These are phyloP conservation scores for Clupea harengus DNA, from an alignment of 2,113 vertebrate species.

Conservation along the genomic window DNA sequence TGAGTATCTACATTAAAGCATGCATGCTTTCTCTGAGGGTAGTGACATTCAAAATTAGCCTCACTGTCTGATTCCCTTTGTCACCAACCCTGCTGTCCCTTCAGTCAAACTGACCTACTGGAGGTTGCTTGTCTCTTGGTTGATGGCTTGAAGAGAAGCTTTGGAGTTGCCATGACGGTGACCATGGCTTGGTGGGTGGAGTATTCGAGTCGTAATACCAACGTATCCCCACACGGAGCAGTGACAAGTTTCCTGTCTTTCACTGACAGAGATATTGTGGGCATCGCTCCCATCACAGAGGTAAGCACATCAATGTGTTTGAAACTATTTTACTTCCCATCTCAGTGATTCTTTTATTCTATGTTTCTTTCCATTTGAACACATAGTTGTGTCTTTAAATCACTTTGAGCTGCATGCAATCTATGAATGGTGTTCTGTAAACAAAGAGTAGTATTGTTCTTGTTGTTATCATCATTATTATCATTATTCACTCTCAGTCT, in stretches of 20 bases:
- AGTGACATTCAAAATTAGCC: background rate
- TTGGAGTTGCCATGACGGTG: conserved; percentile 65
- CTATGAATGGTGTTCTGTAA: too few relatives aligned
- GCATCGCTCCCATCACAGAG: conserved; percentile 68
- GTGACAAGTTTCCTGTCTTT: conserved; percentile 63
- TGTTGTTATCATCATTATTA: too few relatives aligned
- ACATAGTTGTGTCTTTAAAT: too few relatives aligned
- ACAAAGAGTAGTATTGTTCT: too few relatives aligned
- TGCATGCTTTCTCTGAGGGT: background rate
- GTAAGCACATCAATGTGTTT: conserved; percentile 40
- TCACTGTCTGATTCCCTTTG: background rate
- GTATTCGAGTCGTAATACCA: conserved; percentile 47
- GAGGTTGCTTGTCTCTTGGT: conserved; percentile 66
- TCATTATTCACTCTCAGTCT: too few relatives aligned
- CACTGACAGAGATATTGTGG: conserved; percentile 60
- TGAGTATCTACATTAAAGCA: too few relatives aligned
- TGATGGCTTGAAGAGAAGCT: conserved; percentile 52
- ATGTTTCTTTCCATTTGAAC: too few relatives aligned
- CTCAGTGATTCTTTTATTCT: too few relatives aligned
- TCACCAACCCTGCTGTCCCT: background rate
- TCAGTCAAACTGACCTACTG: conserved; percentile 38
- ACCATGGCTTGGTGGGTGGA: conserved; percentile 68
- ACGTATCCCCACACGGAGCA: conserved; percentile 25
- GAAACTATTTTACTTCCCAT: background rate
- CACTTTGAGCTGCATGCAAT: too few relatives aligned